Evolutionary conservation across 1,140 invertebrate species (phyloP).

Genomic region (Parapsyche elsis): DNA sequence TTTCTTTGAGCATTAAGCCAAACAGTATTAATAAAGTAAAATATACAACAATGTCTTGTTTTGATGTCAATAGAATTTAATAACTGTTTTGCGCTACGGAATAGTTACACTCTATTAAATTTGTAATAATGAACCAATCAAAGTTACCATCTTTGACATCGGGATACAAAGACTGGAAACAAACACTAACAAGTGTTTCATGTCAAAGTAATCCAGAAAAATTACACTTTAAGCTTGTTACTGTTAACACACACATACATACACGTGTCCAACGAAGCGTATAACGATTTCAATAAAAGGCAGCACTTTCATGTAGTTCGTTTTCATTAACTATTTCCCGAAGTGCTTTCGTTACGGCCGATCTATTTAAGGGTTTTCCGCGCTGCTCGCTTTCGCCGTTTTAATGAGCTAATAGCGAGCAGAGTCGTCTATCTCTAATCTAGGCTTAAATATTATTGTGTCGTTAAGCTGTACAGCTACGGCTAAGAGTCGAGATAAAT

Average conservation of each 20-base stretch:
- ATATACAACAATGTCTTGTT: no score
- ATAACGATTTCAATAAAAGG: not conserved
- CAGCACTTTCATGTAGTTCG: not conserved
- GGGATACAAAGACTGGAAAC: no score
- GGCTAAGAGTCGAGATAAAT: conserved; percentile 42
- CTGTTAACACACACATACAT: not conserved
- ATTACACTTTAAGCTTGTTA: no score
- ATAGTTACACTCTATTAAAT: no score
- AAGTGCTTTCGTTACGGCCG: not conserved
- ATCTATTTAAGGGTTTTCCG: conserved; percentile 23
- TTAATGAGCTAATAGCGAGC: conserved; percentile 28
- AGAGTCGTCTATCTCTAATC: conserved; percentile 41
- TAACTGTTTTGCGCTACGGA: no score
- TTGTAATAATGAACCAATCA: no score
- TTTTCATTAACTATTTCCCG: conserved; percentile 9
- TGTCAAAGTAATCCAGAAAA: no score
- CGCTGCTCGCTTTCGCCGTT: not conserved
- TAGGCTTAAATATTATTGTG: conserved; percentile 45
- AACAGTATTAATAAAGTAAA: no score
- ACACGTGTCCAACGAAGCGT: not conserved
- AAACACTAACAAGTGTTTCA: no score
- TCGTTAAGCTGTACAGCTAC: conserved; percentile 39
- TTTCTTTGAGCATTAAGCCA: no score
- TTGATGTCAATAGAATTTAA: no score
- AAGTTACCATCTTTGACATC: no score